Evolutionary conservation across 2,797 vertebrate genomes (phyloP).

Genomic region (Anabacerthia variegaticeps): DNA sequence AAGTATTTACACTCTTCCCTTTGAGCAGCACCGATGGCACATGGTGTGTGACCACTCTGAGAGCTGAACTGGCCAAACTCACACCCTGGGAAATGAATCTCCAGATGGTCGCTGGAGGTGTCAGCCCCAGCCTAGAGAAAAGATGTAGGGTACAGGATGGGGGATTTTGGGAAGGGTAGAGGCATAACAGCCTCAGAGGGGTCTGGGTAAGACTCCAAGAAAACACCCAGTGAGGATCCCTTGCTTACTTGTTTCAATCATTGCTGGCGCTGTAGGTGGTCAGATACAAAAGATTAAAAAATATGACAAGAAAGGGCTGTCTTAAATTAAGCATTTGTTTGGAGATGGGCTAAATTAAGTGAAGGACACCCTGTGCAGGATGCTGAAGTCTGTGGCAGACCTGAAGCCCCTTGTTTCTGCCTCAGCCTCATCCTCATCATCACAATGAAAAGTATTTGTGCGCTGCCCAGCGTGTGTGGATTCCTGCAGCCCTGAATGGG

Average conservation of each 20-base stretch:
- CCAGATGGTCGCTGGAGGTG: background rate
- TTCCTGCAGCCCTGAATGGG: conserved; percentile 7
- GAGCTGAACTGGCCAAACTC: background rate
- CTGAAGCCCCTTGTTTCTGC: background rate
- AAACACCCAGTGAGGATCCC: background rate
- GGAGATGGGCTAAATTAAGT: background rate
- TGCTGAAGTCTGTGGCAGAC: background rate
- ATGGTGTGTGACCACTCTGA: fast-evolving
- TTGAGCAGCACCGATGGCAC: background rate
- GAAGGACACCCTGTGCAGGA: background rate
- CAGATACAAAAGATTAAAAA: background rate
- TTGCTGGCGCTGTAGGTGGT: background rate
- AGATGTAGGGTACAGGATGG: background rate
- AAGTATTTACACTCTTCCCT: background rate
- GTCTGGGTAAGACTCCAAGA: background rate
- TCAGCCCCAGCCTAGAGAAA: background rate
- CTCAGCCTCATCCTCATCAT: background rate
- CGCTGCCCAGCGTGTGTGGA: background rate
- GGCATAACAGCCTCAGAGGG: background rate
- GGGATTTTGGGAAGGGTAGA: background rate
- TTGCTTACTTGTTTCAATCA: background rate
- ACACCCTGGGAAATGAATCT: background rate
- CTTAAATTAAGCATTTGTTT: background rate
- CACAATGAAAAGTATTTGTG: background rate
- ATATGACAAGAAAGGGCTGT: background rate